Evolutionary conservation across 1,140 invertebrate genomes (phyloP).

Genomic region (Eulimnadia texana): DNA sequence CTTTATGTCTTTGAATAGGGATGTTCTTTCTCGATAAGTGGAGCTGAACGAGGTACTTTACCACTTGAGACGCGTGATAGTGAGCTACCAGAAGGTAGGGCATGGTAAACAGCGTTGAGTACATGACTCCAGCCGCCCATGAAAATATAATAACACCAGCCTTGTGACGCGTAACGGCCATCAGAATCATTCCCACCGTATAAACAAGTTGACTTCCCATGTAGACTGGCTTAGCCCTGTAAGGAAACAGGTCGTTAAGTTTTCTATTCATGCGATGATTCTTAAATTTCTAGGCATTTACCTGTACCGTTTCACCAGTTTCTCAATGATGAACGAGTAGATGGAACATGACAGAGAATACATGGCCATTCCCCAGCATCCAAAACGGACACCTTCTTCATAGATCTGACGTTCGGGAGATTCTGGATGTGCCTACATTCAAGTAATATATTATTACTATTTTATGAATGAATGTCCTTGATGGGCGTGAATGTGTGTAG

Average conservation of each 20-base stretch:
- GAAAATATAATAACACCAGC: slow-evolving; percentile 75
- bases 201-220: slow-evolving; percentile 82
- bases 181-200: slow-evolving; percentile 70
- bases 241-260: neutral
- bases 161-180: slow-evolving; percentile 61
- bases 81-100: slow-evolving; percentile 84
- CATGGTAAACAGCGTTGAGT: slow-evolving; percentile 93
- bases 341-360: slow-evolving; percentile 87
- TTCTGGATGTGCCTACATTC: slow-evolving; percentile 48
- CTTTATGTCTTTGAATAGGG: too few relatives aligned
- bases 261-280: neutral
- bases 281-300: slow-evolving; percentile 27
- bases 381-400: slow-evolving; percentile 81
- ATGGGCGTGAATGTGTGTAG: slow-evolving; percentile 2
- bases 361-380: slow-evolving; percentile 92
- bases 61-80: slow-evolving; percentile 74
- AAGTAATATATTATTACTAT: too few relatives aligned
- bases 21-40: too few relatives aligned
- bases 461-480: slow-evolving; percentile 1
- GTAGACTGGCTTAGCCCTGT: slow-evolving; percentile 72
- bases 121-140: slow-evolving; percentile 87
- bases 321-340: slow-evolving; percentile 81
- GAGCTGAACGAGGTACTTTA: too few relatives aligned
- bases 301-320: slow-evolving; percentile 66
- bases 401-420: slow-evolving; percentile 46